Base-by-base conservation (phyloP, 2,113 vertebrate genomes). In the Eonycteris spelaea region DNA sequence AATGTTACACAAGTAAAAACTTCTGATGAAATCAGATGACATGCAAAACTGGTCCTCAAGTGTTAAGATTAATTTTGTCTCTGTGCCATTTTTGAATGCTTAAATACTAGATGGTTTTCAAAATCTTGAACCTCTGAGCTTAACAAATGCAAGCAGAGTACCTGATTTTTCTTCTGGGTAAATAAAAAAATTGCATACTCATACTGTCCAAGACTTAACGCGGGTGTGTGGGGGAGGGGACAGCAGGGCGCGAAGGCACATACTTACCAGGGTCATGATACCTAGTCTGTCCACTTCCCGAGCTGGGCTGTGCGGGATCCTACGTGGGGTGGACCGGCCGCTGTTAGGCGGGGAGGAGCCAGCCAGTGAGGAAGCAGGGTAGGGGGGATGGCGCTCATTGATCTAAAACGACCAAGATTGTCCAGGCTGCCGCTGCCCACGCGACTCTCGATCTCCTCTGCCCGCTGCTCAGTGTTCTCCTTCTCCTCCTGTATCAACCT, bases 401-500 rank as follows among this genome's bases (percentile, higher is more conserved):
- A 99, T 89, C 99, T 98, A 98, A 99, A 99, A 0, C 98, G 99
- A 19, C 99, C 99, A 0, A 99, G 98, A 38, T 97, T 98, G 30
- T 99, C 99, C 71, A 98, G 65, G 78, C 97, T 98, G 0, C 99
- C 99, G 0, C 99, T 99, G 92, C 99, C 99, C 24, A 99, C 99
- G 5, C 99, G 97, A 75, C 98, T 99, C 97, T 99, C 99, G 0
- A 99, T 99, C 98, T 99, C 99, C 98, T 99, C 99, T 0, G 99
- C 99, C 24, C 99, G 98, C 97, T 99, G 99, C 22, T 99, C 99
- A 0, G 99, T 99, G 98, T 97, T 99, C 98, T 99, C 99, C 98
- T 99, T 99, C 97, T 99, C 99, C 96, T 99, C 99, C 79, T 99
- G 99, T 85, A 99, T 99, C 98, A 99, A 98, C 53, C 99, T 99